Base-by-base conservation (phyloP, 1,140 invertebrate species). In the Philaenus spumarius region DNA sequence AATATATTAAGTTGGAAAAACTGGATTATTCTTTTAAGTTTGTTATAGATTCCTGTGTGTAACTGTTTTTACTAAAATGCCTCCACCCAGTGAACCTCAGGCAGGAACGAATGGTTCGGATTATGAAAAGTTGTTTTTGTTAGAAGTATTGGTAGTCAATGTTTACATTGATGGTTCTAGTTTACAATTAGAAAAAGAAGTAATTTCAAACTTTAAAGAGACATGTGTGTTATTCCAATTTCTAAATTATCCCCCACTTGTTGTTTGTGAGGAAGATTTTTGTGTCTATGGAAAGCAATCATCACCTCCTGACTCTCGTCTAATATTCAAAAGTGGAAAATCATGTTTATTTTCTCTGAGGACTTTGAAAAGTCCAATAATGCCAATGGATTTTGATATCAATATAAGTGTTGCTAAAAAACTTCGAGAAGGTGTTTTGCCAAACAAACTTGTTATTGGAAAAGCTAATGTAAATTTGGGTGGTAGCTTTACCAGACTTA, bases 341-440 rank as follows among this genome's bases (percentile, higher is more conserved):
- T 76, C 75, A 0, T 77, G 75, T 30, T 62, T 77, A 0, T 77
- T 77, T 57, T 72, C 74, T 1, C 57, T 76, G 6, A 66, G 70
- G 0, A 54, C 60, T 2, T 56, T 55, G 1, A 46, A 67, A 0
- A 24, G 72, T 0, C 52, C 68, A 9, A 69, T 68, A 14, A 68
- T 68, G 0, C 17, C 73, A 0, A 56, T 60, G 17, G 66, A 67
- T 0, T 75, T 77, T 55, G 71, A 72, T 3, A 55, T 77, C 0
- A 67, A 39, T 9, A 61, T 76, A 53, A 66, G 68, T 0, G 73
- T 75, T 0, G 72, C 42, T 1, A 17, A 40, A 20, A 22, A 19
- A 17, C 7, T 51, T 26, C 11, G 50, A 20, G 30, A 48, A n/a
- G 19, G 59, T 42, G 20, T 39, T 19, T 17, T 46, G 1, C 50